These are phyloP conservation scores for Cryptosula pallasiana DNA, from an alignment of 2,888 invertebrate genomes.

Conservation along the genomic window DNA sequence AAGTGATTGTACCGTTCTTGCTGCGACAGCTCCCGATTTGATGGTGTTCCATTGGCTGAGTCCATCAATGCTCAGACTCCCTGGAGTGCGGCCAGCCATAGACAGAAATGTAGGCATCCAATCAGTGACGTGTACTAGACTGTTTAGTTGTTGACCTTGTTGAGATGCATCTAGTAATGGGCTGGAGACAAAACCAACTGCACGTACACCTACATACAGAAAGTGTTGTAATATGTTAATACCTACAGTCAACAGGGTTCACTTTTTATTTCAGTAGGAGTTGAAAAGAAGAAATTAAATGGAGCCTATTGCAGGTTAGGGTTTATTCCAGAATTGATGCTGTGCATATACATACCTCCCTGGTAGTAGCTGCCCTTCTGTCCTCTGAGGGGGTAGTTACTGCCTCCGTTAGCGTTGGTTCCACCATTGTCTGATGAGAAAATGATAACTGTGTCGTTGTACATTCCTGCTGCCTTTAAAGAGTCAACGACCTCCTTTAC, in stretches of 20 bases:
- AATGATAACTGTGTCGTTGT: slow-evolving; percentile 13
- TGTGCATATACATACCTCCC: too few relatives aligned
- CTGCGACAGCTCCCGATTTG: not conserved
- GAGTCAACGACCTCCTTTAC: not conserved
- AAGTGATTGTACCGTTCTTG: slow-evolving; percentile 8
- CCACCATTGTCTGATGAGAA: slow-evolving; percentile 12
- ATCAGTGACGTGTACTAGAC: slow-evolving; percentile 17
- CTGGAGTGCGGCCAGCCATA: not conserved
- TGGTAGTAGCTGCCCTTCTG: not conserved
- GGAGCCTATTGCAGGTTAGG: too few relatives aligned
- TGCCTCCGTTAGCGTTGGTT: not conserved
- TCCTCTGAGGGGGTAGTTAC: slow-evolving; percentile 4
- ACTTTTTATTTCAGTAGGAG: too few relatives aligned
- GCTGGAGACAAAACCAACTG: slow-evolving; percentile 4
- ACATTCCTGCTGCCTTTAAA: slow-evolving; percentile 1
- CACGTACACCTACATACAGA: not conserved
- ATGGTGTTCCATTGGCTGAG: slow-evolving; percentile 17
- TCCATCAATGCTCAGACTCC: not conserved
- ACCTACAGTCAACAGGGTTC: too few relatives aligned
- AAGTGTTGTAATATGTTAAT: too few relatives aligned
- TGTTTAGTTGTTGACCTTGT: not conserved
- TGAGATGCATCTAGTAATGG: not conserved
- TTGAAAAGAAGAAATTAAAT: too few relatives aligned
- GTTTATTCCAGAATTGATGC: too few relatives aligned
- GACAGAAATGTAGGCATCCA: not conserved